Evolutionary conservation across 2,113 vertebrate genomes (phyloP).

Genomic region (Brienomyrus longianalis): DNA sequence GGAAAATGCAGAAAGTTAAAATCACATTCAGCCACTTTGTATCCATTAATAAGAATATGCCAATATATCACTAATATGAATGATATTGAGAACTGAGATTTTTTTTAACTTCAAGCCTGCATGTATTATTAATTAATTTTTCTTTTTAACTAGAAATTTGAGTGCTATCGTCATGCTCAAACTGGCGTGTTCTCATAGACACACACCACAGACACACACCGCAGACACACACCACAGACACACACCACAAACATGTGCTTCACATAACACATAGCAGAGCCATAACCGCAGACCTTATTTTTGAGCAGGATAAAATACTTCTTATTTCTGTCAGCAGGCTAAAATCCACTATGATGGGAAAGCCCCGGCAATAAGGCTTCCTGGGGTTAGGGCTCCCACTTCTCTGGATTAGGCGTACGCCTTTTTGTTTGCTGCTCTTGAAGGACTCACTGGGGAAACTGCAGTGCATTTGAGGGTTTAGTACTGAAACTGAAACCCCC

Average conservation of each 20-base stretch:
- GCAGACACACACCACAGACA: too few species aligned
- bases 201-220: too few species aligned
- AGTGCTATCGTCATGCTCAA: background rate
- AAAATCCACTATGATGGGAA: background rate
- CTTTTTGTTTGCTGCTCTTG: background rate
- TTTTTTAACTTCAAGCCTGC: background rate
- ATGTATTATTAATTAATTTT: background rate
- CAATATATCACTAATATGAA: background rate
- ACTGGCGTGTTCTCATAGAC: background rate
- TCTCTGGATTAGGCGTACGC: background rate
- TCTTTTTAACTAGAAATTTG: background rate
- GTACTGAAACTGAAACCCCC: background rate
- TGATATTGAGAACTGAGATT: background rate
- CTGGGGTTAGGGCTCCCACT: background rate
- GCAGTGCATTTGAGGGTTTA: background rate
- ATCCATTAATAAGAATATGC: background rate
- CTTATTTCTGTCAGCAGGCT: background rate
- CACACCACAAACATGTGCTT: background rate
- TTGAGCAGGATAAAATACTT: background rate
- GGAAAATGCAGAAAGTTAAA: conserved; percentile 12
- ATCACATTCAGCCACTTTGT: background rate
- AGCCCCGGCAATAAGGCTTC: background rate
- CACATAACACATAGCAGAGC: background rate
- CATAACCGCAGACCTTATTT: background rate
- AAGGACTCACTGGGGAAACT: background rate